Evolutionary conservation across 2,888 invertebrate species (phyloP).

Genomic region (Cerastoderma edule): DNA sequence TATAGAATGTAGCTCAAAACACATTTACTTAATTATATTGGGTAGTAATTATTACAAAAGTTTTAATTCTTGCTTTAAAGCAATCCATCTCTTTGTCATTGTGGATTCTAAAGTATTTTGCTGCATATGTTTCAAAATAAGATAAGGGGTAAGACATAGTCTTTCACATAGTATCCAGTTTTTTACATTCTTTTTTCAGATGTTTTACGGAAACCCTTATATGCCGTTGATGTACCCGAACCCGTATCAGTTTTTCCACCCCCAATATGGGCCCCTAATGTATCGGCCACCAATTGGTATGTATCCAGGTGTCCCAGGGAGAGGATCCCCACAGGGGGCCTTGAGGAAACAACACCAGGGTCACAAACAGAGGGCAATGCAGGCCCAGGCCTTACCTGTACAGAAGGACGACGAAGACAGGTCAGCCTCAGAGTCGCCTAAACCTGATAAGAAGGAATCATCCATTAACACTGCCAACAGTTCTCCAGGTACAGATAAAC

Average conservation of each 20-base stretch:
- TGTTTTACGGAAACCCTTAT: constrained; percentile 66
- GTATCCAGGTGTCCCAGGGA: constrained; percentile 43
- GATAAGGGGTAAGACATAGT: too few relatives aligned
- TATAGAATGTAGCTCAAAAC: too few relatives aligned
- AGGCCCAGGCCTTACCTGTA: constrained; percentile 39
- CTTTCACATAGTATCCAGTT: too few relatives aligned
- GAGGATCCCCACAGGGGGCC: constrained; percentile 36
- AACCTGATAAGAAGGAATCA: background rate
- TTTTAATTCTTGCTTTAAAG: too few relatives aligned
- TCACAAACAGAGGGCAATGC: constrained; percentile 33
- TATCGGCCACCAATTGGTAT: constrained; percentile 58
- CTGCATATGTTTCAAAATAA: too few relatives aligned
- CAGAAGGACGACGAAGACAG: constrained; percentile 56
- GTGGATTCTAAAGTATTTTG: too few relatives aligned
- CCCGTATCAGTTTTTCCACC: constrained; percentile 56
- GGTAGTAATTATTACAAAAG: too few relatives aligned
- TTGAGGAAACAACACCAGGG: constrained; percentile 34
- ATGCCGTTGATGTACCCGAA: constrained; percentile 59
- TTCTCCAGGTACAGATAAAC: background rate
- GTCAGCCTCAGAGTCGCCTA: constrained; percentile 38
- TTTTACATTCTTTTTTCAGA: constrained; percentile 69
- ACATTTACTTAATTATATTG: too few relatives aligned
- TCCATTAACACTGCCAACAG: background rate
- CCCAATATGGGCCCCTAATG: constrained; percentile 61
- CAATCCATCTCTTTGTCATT: too few relatives aligned